Base-by-base conservation (phyloP, 2,888 invertebrate genomes). In the Mesoligia furuncula region DNA sequence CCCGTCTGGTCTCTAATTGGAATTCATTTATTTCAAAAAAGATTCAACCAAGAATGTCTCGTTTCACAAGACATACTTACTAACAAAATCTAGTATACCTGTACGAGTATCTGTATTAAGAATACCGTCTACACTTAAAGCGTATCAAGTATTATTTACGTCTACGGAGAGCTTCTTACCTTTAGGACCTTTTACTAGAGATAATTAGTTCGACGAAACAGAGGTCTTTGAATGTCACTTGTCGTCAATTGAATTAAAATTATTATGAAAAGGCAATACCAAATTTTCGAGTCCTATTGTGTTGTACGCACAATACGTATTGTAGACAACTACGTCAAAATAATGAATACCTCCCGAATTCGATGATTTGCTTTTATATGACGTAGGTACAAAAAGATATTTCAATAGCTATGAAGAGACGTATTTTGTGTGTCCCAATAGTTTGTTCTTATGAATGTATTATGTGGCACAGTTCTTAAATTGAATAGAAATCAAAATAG, bases 261-360 rank as follows among this genome's bases (percentile, higher is more conserved):
- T 71, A 76, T 78, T 84, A 76, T 81, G 67, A 86, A 73, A 61
- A 70, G 69, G 75, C 81, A 64, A 75, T 77, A 77, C 64, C 87
- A 77, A 87, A 81, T 85, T 77, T 85, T 76, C 68, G 75, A 51
- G 75, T 42, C 65, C 85, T 57, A 75, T 79, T 87, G 74, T 86
- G 27, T 54, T 51, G 24, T 67, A 15, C n/a, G 65, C 75, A 88
- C 84, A 89, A 88, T 89, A 82, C 81, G 81, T 82, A 83, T 86
- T 88, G 86, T 85, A 70, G 65, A 62, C 64, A 72, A 73, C 67
- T 75, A 48, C 70, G 59, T 74, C 67, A 42, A 77, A 83, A 85
- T 83, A 81, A 73, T 87, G 76, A 88, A 88, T 87, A 67, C 79
- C 77, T 76, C 82, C 68, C 76, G 27, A 81, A 80, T 77, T 83